Evolutionary conservation across 2,888 invertebrate species (phyloP), one percentile per base, ranked within the genome.

Genomic region (Rotaria magnacalcarata): DNA sequence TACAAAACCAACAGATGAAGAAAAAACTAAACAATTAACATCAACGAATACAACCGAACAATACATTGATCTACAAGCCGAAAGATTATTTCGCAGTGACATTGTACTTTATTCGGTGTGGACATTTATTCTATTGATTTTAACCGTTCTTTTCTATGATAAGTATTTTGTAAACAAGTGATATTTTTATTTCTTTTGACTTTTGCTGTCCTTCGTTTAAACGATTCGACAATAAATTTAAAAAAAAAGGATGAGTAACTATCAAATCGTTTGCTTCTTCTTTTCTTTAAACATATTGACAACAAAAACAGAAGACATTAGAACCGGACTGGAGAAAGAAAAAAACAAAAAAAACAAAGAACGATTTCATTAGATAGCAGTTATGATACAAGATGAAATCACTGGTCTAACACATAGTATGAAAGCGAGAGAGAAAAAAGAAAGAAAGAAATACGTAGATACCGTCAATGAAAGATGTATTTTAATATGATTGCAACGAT

Each of bases 71-170:
- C 41, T 43, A 24, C 85, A 86, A 75, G 56, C 85, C 24, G 86
- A 86, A 84, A 43, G 43, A 16, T 58, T 86, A 24, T 85, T 86
- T 50, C 75, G 85, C 75, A 86, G 85, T 85, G 80, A 80, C 54
- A 86, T 86, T 47, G 19, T 86, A n/a, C 24, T 85, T 21, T 41
- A 56, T 34, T 85, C 75, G 0, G 50, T 75, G 21, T 58, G 74
- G 34, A 47, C 60, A 24, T 86, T 86, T 85, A n/a, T 86, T 41
- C 58, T 85, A n/a, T 86, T 85, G 56, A 85, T 85, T 80, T 14
- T 86, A n/a, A 47, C 34, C n/a, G 80, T 85, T 41, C 50, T 85
- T 19, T 85, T 85, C 11, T 86, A 86, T 84, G 86, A 86, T 84
- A 85, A 85, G 50, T 85, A 85, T 85, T 80, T 80, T 43, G 24